Base-by-base conservation (phyloP, 2,888 invertebrate species). In the Dryobota labecula region DNA sequence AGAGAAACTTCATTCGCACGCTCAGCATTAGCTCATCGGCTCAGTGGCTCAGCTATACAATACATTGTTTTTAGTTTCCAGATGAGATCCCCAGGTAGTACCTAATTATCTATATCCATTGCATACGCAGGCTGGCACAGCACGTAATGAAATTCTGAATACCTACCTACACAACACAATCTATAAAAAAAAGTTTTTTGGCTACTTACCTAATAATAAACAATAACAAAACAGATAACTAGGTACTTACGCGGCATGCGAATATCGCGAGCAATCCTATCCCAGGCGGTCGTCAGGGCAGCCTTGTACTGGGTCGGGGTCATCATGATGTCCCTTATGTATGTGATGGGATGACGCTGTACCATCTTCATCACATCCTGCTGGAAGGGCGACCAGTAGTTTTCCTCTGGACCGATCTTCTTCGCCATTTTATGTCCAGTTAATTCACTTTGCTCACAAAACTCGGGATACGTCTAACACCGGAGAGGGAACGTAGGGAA, bases 271-370 rank as follows among this genome's bases (percentile, higher is more conserved):
- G 80, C 51, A 56, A 80, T 80, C 51, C 69, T 69, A 3, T 80
- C 80, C 80, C 80, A 80, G 36, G 80, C 80, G 13, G 76, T 80
- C 7, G 80, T 80, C 47, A 76, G 20, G 3, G 80, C 80, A 13
- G 80, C 80, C 72, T 76, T 80, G 76, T 80, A 80, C 47, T 80
- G 76, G 15, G 71, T 80, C 27, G 80, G 80, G 15, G 76, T 80
- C 80, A 80, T 80, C 80, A 80, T 70, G 8, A 72, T 33, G 27
- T 80, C 80, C 53, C 66, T 47, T 20, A 80, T 80, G 43, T 80
- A 80, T 5, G 62, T 70, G n/a, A 80, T 71, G 5, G 80, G 80
- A 33, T 80, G 80, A 27, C 80, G 80, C n/a, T 80, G 76, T 11
- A 80, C 80, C 72, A 69, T 72, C 56, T 66, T 80, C 63, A 80